Evolutionary conservation across 2,888 invertebrate genomes (phyloP).

Genomic region (Andricus quercusramuli): DNA sequence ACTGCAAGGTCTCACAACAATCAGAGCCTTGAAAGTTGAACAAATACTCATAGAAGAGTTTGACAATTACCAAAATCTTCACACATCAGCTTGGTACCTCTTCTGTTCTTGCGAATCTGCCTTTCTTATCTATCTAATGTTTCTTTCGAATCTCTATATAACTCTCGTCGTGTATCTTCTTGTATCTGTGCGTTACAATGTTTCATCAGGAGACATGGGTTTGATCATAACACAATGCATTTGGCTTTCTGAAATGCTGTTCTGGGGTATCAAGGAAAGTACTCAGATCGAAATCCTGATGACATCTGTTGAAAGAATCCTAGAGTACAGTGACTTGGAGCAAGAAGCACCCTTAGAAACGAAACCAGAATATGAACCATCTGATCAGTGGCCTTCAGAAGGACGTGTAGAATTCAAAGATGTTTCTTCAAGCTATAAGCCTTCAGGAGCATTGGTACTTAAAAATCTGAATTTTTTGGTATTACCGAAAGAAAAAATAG

Average conservation of each 20-base stretch:
- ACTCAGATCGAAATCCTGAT: constrained; percentile 84
- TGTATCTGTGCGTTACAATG: constrained; percentile 78
- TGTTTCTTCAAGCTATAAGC: constrained; percentile 81
- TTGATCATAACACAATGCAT: constrained; percentile 81
- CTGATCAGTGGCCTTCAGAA: constrained; percentile 73
- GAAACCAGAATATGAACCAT: constrained; percentile 75
- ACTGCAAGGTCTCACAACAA: constrained; percentile 91
- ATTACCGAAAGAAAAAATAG: constrained; percentile 82
- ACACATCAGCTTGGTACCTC: too few species aligned
- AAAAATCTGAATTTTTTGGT: constrained; percentile 80
- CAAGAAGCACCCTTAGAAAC: constrained; percentile 81
- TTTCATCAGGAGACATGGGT: constrained; percentile 79
- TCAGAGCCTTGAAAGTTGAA: constrained; percentile 88
- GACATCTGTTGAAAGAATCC: constrained; percentile 85
- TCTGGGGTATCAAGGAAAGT: constrained; percentile 86
- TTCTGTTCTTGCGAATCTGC: constrained; percentile 80
- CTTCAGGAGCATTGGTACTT: constrained; percentile 77
- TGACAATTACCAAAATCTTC: constrained; percentile 67
- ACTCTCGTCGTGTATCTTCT: constrained; percentile 83
- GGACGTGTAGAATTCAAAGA: constrained; percentile 56
- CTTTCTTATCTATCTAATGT: constrained; percentile 85
- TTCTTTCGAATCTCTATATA: constrained; percentile 84
- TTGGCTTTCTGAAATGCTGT: constrained; percentile 79
- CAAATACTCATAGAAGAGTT: constrained; percentile 82
- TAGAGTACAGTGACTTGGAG: constrained; percentile 84